A percentile compares a stretch with the other conserved stretches of the same genome.
Evolutionary conservation across 2,113 vertebrate species (phyloP).

Genomic region (Pseudorasbora parva): DNA sequence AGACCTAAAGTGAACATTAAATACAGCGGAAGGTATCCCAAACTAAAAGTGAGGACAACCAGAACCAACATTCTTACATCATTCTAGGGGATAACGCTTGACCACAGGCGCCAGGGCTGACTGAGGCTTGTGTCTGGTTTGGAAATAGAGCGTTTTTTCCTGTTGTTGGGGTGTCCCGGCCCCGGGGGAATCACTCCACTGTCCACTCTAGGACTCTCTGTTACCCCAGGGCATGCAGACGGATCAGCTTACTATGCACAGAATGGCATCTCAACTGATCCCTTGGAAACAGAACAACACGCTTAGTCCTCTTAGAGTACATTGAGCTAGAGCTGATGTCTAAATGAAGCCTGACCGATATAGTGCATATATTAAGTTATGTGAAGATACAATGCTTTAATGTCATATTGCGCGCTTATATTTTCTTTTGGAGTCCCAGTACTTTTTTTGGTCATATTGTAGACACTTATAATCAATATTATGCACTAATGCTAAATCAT

Average conservation of each 20-base stretch:
- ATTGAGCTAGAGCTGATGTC: conserved; percentile 1
- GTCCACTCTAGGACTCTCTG: conserved; percentile 33
- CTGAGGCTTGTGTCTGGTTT: conserved; percentile 38
- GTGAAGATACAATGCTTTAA: neutral
- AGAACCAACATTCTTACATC: conserved; percentile 6
- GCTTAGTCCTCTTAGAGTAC: conserved; percentile 6
- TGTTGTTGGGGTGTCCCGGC: conserved; percentile 29
- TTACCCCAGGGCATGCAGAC: conserved; percentile 26
- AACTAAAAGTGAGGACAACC: neutral
- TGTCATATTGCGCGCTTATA: too few species aligned
- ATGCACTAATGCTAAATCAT: too few species aligned
- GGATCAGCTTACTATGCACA: conserved; percentile 25
- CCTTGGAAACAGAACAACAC: conserved; percentile 33
- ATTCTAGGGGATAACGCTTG: conserved; percentile 7
- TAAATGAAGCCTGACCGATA: conserved; percentile 10
- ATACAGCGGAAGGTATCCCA: neutral
- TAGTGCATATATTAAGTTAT: neutral
- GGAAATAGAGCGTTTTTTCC: conserved; percentile 50
- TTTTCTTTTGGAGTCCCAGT: neutral
- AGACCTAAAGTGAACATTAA: neutral
- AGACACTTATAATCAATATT: too few species aligned
- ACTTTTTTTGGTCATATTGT: neutral
- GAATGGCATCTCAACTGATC: conserved; percentile 44
- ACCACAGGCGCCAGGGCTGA: conserved; percentile 38
- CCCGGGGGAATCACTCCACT: conserved; percentile 9